These are phyloP conservation scores for Drosophila busckii DNA, from an alignment of 1,140 invertebrate species.

Conservation along the genomic window DNA sequence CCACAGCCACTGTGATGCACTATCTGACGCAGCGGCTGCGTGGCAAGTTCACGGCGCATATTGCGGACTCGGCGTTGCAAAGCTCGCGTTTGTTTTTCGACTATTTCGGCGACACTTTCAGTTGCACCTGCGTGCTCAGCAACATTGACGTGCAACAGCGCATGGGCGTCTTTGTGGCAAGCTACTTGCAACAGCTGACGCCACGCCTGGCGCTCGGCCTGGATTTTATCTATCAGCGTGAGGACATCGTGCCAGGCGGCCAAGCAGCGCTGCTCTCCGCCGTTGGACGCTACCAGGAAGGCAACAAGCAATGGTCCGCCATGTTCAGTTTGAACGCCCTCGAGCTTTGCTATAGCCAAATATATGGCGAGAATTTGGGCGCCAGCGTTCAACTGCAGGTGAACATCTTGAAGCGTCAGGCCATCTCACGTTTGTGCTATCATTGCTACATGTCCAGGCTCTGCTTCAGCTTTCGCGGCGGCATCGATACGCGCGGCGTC, in stretches of 20 bases:
- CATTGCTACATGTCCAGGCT: constrained; percentile 19
- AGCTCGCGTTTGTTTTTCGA: neutral
- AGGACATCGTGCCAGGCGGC: constrained; percentile 14
- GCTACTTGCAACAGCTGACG: constrained; percentile 28
- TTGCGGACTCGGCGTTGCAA: neutral
- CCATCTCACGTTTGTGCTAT: constrained; percentile 10
- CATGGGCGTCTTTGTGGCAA: constrained; percentile 16
- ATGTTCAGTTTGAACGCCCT: constrained; percentile 13
- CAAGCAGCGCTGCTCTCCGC: constrained; percentile 7
- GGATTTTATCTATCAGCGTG: constrained; percentile 20
- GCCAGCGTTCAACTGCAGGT: constrained; percentile 23
- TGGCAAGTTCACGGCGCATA: neutral
- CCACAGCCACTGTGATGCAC: constrained; percentile 4
- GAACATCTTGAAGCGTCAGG: constrained; percentile 19
- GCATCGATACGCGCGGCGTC: constrained; percentile 21
- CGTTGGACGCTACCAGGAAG: constrained; percentile 20
- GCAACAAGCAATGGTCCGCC: constrained; percentile 13
- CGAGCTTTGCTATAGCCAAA: constrained; percentile 26
- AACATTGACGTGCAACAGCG: constrained; percentile 8
- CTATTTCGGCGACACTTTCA: constrained; percentile 21
- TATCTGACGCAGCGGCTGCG: constrained; percentile 8
- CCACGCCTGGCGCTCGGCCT: constrained; percentile 18
- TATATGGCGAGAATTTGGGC: constrained; percentile 12
- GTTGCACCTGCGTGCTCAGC: constrained; percentile 11
- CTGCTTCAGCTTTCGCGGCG: constrained; percentile 20